Conservation (phyloP, 2,888 invertebrate species). For the Eupeodes latifasciatus region DNA sequence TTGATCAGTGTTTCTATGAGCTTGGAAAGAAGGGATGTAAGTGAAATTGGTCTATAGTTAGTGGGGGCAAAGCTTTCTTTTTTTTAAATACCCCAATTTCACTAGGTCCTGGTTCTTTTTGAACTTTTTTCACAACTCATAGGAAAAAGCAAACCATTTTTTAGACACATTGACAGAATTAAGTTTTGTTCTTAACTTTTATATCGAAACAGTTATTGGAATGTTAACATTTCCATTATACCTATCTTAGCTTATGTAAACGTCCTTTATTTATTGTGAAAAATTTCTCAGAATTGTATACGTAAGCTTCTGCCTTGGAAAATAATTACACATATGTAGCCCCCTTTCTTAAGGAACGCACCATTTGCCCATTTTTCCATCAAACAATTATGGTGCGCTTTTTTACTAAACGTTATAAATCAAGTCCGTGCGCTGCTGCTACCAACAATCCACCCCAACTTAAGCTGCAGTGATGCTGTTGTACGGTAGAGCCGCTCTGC, state of each 20-base stretch:
- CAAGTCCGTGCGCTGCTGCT: conserved; percentile 40
- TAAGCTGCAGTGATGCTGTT: not conserved
- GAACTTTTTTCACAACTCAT: too few relatives aligned
- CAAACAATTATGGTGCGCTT: conserved; percentile 62
- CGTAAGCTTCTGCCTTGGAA: conserved; percentile 33
- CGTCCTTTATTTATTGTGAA: conserved; percentile 8
- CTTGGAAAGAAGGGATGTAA: too few relatives aligned
- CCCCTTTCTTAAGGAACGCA: conserved; percentile 36
- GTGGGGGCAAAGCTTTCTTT: too few relatives aligned
- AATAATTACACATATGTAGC: conserved; percentile 44
- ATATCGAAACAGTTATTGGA: not conserved
- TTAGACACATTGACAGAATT: too few relatives aligned
- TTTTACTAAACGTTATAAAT: conserved; percentile 65
- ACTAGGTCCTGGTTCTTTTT: too few relatives aligned
- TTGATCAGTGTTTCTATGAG: too few relatives aligned
- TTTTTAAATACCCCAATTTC: too few relatives aligned
- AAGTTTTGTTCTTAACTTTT: too few relatives aligned
- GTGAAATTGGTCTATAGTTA: too few relatives aligned
- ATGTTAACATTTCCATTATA: not conserved
- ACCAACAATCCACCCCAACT: conserved; percentile 56
- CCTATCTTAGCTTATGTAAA: not conserved
- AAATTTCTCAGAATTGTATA: conserved; percentile 5
- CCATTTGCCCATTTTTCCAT: conserved; percentile 21
- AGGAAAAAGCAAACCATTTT: too few relatives aligned
- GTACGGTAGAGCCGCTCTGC: not conserved